These are phyloP conservation scores for Phalera bucephala DNA, from an alignment of 2,888 invertebrate genomes.

Conservation along the genomic window DNA sequence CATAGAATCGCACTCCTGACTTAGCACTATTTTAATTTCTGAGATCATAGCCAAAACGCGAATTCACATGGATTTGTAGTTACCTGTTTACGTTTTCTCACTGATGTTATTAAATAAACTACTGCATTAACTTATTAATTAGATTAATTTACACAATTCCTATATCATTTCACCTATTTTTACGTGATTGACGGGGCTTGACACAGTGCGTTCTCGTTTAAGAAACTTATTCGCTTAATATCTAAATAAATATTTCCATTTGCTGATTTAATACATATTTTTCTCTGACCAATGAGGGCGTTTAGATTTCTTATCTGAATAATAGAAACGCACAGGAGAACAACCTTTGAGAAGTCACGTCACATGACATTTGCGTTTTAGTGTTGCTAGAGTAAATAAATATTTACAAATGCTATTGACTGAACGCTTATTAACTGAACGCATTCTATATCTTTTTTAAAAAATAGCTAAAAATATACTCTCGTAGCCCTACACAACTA, in stretches of 20 bases:
- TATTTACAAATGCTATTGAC: background rate
- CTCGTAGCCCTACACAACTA: too few relatives aligned
- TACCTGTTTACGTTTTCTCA: constrained; percentile 28
- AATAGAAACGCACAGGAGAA: constrained; percentile 20
- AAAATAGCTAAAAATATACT: too few relatives aligned
- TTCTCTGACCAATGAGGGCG: constrained; percentile 18
- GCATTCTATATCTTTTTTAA: too few relatives aligned
- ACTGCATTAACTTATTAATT: constrained; percentile 47
- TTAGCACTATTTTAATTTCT: constrained; percentile 27
- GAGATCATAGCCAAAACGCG: background rate
- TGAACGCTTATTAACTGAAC: too few relatives aligned
- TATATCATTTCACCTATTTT: constrained; percentile 25
- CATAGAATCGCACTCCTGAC: constrained; percentile 28
- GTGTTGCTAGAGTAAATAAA: constrained; percentile 19
- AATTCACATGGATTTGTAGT: constrained; percentile 8
- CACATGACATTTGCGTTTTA: constrained; percentile 40
- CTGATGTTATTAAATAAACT: constrained; percentile 29
- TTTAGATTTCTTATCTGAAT: rapidly evolving
- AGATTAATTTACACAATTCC: constrained; percentile 33
- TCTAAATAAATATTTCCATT: constrained; percentile 6
- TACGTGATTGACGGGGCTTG: constrained; percentile 23
- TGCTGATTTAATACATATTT: background rate
- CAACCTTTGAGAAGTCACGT: constrained; percentile 37
- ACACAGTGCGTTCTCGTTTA: background rate
- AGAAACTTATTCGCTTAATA: too few relatives aligned